phyloP scores from a whole-genome alignment of 2,113 vertebrate genomes.

The Xiphophorus maculatus region DNA sequence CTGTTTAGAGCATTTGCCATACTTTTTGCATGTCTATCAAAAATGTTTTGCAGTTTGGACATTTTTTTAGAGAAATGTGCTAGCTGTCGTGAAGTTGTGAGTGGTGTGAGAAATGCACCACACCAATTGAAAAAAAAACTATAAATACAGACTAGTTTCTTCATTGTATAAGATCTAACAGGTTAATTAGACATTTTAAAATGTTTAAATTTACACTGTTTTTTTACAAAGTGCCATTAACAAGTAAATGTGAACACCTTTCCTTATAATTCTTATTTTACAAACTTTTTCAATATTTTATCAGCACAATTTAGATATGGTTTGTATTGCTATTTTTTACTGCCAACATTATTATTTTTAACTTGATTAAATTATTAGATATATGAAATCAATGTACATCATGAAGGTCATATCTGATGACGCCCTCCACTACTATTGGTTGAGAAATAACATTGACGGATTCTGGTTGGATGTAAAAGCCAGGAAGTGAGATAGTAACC shows the following conservation, averaged over 20 bases:
- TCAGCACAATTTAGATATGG: neutral
- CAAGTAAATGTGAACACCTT: neutral
- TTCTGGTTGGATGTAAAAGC: constrained; percentile 56
- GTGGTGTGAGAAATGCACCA: too few species aligned
- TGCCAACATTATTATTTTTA: neutral
- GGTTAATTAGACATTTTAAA: neutral
- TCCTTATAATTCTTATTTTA: too few species aligned
- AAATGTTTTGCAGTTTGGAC: too few species aligned
- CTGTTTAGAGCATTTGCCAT: too few species aligned
- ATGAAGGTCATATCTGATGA: constrained; percentile 60
- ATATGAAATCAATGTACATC: constrained; percentile 28
- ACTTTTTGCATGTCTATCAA: too few species aligned
- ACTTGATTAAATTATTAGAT: constrained; percentile 9
- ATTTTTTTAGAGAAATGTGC: too few species aligned
- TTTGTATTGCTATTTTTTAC: neutral
- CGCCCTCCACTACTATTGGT: constrained; percentile 67
- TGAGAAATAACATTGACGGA: neutral
- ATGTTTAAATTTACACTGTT: neutral
- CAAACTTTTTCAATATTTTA: neutral
- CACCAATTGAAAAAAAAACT: neutral
- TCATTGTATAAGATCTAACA: too few species aligned
- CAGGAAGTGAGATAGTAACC: constrained; percentile 49
- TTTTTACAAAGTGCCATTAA: neutral
- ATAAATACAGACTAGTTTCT: neutral
- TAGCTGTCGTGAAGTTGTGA: too few species aligned